phyloP scores from a whole-genome alignment of 2,113 vertebrate genomes.

The Corythornis madagascariensis region DNA sequence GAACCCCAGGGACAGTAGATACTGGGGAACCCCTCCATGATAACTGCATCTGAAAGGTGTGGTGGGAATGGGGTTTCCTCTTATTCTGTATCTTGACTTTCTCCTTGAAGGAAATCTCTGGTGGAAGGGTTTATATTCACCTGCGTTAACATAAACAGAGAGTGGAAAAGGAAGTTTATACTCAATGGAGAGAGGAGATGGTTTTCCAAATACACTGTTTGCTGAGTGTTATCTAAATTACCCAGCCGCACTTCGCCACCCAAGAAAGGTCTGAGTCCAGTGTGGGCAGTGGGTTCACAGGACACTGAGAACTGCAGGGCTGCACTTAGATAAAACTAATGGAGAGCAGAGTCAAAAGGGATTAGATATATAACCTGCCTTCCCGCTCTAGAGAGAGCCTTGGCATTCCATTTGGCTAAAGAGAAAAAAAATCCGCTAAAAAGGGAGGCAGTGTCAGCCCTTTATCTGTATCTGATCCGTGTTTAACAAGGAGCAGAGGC shows the following conservation, averaged over 20 bases:
- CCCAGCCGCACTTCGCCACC: not conserved
- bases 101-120: not conserved
- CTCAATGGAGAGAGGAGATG: not conserved
- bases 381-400: not conserved
- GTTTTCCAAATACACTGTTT: not conserved
- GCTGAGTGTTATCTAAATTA: not conserved
- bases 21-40: accelerated
- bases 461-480: not conserved
- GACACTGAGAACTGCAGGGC: not conserved
- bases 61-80: not conserved
- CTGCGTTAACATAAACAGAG: not conserved
- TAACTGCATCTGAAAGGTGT: accelerated
- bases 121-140: not conserved
- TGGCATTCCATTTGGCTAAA: not conserved
- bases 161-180: conserved; percentile 12
- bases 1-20: not conserved
- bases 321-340: not conserved
- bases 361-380: not conserved
- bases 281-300: not conserved
- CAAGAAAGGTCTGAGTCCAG: not conserved
- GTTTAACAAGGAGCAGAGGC: not conserved
- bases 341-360: not conserved
- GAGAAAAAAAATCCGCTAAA: not conserved
- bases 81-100: not conserved
- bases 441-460: not conserved